phyloP scores from a whole-genome alignment of 1,140 invertebrate genomes.

The Rhynchophorus ferrugineus region DNA sequence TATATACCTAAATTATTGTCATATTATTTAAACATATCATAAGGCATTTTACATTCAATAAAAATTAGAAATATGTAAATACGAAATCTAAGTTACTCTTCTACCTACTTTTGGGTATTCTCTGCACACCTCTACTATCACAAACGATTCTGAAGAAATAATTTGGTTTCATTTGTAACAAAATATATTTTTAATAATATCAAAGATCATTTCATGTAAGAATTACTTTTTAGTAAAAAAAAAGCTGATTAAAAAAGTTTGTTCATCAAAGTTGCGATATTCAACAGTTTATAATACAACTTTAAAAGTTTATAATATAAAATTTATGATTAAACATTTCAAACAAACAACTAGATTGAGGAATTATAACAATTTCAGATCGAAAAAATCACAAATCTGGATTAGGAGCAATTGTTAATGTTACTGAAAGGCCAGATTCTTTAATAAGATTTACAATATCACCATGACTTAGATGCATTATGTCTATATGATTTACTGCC shows the following conservation, averaged over 20 bases:
- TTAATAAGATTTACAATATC: conserved; percentile 94
- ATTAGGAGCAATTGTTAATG: conserved; percentile 72
- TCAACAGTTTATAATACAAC: neutral
- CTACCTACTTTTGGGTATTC: neutral
- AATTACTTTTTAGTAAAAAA: no score
- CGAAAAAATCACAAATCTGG: conserved; percentile 32
- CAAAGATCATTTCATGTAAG: no score
- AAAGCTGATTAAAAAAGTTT: no score
- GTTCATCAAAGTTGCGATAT: no score
- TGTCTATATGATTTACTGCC: conserved; percentile 90
- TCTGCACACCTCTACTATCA: conserved; percentile 10
- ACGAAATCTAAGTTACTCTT: neutral
- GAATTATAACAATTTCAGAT: conserved; percentile 1
- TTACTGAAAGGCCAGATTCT: conserved; percentile 85
- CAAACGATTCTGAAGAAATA: conserved; percentile 8
- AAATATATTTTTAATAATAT: no score
- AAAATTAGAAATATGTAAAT: neutral
- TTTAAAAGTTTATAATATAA: conserved; percentile 5
- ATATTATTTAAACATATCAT: conserved; percentile 7
- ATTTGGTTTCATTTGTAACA: conserved; percentile 10
- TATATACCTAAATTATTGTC: conserved; percentile 15
- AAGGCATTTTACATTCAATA: conserved; percentile 7
- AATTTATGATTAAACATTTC: neutral
- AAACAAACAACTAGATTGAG: neutral
- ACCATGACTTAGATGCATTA: conserved; percentile 87